These are phyloP conservation scores for Ceratina japonica DNA, from an alignment of 1,140 invertebrate species.

Conservation along the genomic window DNA sequence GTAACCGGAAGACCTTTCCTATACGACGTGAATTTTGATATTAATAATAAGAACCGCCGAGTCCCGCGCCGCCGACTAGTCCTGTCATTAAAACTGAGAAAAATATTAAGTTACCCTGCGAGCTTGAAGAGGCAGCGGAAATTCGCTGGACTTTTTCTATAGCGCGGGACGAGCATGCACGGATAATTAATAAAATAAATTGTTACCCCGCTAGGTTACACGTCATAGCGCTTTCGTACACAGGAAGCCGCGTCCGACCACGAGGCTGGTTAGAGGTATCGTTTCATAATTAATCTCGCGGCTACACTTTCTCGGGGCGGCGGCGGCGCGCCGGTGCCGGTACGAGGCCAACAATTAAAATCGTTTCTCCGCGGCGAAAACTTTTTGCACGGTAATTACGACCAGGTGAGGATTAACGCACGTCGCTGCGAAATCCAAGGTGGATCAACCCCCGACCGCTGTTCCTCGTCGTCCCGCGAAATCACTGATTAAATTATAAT, in stretches of 20 bases:
- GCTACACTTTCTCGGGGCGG: neutral
- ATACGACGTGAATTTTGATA: too few species aligned
- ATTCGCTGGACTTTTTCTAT: neutral
- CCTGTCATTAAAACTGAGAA: too few species aligned
- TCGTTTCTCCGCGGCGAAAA: neutral
- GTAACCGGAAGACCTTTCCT: too few species aligned
- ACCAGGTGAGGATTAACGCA: slow-evolving; percentile 8
- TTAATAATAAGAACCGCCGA: too few species aligned
- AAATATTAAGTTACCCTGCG: too few species aligned
- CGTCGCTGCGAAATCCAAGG: neutral
- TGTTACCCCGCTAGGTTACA: neutral
- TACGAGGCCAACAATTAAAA: slow-evolving; percentile 19
- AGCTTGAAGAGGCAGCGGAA: too few species aligned
- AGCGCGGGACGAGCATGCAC: neutral
- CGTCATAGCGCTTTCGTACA: slow-evolving; percentile 12
- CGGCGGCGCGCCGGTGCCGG: too few species aligned
- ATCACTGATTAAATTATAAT: neutral
- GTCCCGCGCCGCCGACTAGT: too few species aligned
- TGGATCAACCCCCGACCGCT: neutral
- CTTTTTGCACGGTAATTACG: slow-evolving; percentile 27
- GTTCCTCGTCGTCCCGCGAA: neutral
- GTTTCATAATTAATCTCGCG: slow-evolving; percentile 45
- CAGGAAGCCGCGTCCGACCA: slow-evolving; percentile 19
- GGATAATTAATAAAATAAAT: slow-evolving; percentile 33
- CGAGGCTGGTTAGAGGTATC: slow-evolving; percentile 8